phyloP scores from a whole-genome alignment of 2,113 vertebrate genomes.

The Pollachius pollachius region DNA sequence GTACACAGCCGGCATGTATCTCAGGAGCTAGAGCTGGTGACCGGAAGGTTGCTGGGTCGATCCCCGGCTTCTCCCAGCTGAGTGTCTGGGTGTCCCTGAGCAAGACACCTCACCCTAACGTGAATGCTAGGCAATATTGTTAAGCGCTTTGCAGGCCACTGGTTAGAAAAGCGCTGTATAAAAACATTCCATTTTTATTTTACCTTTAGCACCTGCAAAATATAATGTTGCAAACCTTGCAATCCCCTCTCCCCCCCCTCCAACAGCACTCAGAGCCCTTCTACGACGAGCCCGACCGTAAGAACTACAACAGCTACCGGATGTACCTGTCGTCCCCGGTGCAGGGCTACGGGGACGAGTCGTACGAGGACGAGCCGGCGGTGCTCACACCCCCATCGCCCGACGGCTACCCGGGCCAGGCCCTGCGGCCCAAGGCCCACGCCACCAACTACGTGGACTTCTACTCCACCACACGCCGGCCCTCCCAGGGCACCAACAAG shows the following conservation, averaged over 20 bases:
- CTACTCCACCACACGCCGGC: conserved; percentile 93
- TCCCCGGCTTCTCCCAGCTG: too few relatives aligned
- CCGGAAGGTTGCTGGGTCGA: too few relatives aligned
- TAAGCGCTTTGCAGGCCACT: too few relatives aligned
- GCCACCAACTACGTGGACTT: conserved; percentile 97
- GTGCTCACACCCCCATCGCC: conserved; percentile 77
- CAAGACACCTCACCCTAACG: too few relatives aligned
- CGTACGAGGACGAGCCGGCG: conserved; percentile 86
- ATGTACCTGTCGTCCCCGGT: conserved; percentile 88
- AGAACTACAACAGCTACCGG: conserved; percentile 90
- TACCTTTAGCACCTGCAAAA: too few relatives aligned
- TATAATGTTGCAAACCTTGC: too few relatives aligned
- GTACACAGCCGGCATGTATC: too few relatives aligned
- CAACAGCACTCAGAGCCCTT: conserved; percentile 87
- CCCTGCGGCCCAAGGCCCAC: conserved; percentile 85
- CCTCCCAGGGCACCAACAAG: conserved; percentile 91
- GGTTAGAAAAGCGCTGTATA: too few relatives aligned
- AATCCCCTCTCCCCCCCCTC: conserved; percentile 1
- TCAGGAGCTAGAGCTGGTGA: too few relatives aligned
- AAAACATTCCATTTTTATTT: too few relatives aligned
- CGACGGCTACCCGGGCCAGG: conserved; percentile 81
- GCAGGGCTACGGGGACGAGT: conserved; percentile 90
- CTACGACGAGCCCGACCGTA: conserved; percentile 88
- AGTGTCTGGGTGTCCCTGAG: too few relatives aligned
- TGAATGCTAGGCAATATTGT: too few relatives aligned